A percentile compares a stretch with the other conserved stretches of the same genome.
phyloP scores from a whole-genome alignment of 2,113 vertebrate genomes.

The Heterotis niloticus region DNA sequence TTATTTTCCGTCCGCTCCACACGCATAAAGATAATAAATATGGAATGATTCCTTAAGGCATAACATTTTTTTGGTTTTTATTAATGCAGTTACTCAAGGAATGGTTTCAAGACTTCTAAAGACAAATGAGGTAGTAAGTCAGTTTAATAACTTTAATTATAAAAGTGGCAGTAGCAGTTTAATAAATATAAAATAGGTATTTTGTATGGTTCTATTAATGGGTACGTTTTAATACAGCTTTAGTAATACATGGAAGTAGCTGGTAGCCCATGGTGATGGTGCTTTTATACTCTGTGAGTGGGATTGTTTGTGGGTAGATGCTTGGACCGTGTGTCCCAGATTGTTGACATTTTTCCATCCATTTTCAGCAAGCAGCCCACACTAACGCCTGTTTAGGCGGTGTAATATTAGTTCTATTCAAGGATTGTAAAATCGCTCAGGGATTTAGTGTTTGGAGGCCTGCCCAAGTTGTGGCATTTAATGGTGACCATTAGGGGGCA shows the following conservation, averaged over 20 bases:
- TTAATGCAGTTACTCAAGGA: too few relatives aligned
- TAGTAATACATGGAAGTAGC: not conserved
- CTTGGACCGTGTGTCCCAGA: not conserved
- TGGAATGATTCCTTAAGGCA: too few relatives aligned
- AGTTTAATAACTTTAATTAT: too few relatives aligned
- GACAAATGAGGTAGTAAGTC: too few relatives aligned
- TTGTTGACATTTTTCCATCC: not conserved
- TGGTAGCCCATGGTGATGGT: too few relatives aligned
- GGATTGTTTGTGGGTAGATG: not conserved
- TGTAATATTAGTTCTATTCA: not conserved
- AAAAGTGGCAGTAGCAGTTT: too few relatives aligned
- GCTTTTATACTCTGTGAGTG: not conserved
- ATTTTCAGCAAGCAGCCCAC: not conserved
- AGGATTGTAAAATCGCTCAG: not conserved
- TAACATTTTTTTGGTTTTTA: too few relatives aligned
- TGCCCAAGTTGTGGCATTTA: not conserved
- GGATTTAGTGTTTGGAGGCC: not conserved
- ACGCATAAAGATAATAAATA: too few relatives aligned
- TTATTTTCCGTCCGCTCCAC: too few relatives aligned
- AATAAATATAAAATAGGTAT: too few relatives aligned
- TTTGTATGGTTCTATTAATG: not conserved
- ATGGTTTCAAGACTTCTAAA: too few relatives aligned
- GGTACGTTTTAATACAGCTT: not conserved
- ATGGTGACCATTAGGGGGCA: constrained; percentile 30
- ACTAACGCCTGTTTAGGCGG: not conserved